A percentile compares a stretch with the other conserved stretches of the same genome.
Evolutionary conservation across 2,888 invertebrate species (phyloP).

Genomic region (Parnassius orleans): DNA sequence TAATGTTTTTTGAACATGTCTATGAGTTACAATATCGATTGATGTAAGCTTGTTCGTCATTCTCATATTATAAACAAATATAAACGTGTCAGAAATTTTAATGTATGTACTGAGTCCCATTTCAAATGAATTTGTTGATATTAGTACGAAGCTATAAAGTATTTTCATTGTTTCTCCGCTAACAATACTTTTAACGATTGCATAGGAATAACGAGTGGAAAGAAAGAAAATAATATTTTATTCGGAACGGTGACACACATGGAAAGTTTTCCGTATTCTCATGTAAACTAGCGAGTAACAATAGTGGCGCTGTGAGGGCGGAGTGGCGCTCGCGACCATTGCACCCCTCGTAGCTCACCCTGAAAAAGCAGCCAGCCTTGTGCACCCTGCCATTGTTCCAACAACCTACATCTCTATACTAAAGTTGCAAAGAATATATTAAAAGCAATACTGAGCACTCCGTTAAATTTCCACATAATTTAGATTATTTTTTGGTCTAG

Average conservation of each 20-base stretch:
- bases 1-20: no score
- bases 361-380: conserved; percentile 52
- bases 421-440: conserved; percentile 22
- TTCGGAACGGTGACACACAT: conserved; percentile 70
- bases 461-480: conserved; percentile 16
- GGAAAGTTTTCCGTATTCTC: conserved; percentile 72
- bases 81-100: no score
- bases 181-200: conserved; percentile 67
- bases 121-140: conserved; percentile 19
- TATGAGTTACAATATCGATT: no score
- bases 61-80: no score
- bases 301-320: conserved; percentile 48
- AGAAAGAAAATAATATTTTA: conserved; percentile 74
- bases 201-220: conserved; percentile 59
- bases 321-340: conserved; percentile 45
- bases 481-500: conserved; percentile 10
- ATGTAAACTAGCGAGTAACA: conserved; percentile 72
- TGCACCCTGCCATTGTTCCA: conserved; percentile 37
- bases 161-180: conserved; percentile 56
- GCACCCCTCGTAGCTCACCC: conserved; percentile 54
- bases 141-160: conserved; percentile 31
- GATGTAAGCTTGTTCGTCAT: no score
- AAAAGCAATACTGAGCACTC: conserved; percentile 21
- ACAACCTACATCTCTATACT: conserved; percentile 37
- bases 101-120: neutral